Conservation (phyloP, 2,797 vertebrate species). For the Mastacembelus armatus region DNA sequence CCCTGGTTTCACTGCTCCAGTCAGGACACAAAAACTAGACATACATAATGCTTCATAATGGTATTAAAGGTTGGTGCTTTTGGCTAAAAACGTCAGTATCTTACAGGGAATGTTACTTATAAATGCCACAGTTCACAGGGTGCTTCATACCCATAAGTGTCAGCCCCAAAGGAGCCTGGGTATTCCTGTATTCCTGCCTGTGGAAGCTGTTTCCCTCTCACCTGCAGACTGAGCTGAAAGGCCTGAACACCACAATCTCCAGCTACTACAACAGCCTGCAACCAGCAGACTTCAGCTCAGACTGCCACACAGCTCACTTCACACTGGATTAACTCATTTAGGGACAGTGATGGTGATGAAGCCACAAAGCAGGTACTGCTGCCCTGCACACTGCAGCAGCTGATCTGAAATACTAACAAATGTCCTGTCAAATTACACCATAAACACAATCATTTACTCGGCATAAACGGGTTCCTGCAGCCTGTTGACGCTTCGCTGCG, state of each 20-base stretch:
- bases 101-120: too few relatives aligned
- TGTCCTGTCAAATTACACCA: too few relatives aligned
- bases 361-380: conserved; percentile 28
- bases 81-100: background rate
- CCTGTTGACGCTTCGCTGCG: conserved; percentile 23
- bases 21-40: background rate
- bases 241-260: conserved; percentile 34
- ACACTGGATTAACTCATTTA: conserved; percentile 35
- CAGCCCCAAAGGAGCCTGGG: conserved; percentile 23
- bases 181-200: conserved; percentile 7
- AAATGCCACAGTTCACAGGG: too few relatives aligned
- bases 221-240: conserved; percentile 25
- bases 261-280: conserved; percentile 12
- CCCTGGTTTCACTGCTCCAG: background rate
- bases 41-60: background rate
- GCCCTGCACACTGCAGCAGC: conserved; percentile 13
- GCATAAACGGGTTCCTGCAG: conserved; percentile 13
- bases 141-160: background rate
- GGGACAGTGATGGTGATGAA: conserved; percentile 34
- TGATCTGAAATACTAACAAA: too few relatives aligned
- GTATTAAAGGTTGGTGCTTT: conserved; percentile 11
- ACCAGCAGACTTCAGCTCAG: conserved; percentile 13
- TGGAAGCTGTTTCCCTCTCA: background rate
- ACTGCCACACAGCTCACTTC: conserved; percentile 26
- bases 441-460: too few relatives aligned